These are phyloP conservation scores for Cynodonichthys magdalenae DNA, from an alignment of 2,797 vertebrate species.

Conservation along the genomic window DNA sequence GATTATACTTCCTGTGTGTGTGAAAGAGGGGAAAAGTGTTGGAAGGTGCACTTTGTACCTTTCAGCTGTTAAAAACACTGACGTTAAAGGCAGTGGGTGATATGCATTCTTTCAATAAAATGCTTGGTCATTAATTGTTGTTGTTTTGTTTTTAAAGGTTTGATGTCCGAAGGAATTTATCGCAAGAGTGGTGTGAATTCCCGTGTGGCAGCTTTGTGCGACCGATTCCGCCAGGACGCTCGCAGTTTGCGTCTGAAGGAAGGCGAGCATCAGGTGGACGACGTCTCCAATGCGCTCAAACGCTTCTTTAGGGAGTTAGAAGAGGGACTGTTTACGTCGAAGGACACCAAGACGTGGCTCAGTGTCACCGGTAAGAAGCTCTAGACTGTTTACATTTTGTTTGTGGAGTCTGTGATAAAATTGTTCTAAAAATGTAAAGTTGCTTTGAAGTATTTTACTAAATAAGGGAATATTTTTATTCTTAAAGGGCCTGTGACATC, in stretches of 20 bases:
- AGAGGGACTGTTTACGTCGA: slow-evolving; percentile 87
- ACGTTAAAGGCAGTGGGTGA: no score
- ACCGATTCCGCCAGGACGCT: slow-evolving; percentile 86
- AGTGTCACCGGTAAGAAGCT: slow-evolving; percentile 73
- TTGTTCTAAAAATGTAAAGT: no score
- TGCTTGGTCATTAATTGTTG: neutral
- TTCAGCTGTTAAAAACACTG: no score
- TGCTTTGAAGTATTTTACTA: no score
- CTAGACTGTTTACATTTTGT: neutral
- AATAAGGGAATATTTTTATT: neutral
- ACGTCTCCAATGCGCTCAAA: slow-evolving; percentile 92
- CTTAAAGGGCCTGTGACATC: neutral
- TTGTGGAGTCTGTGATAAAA: no score
- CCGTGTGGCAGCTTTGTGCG: slow-evolving; percentile 86
- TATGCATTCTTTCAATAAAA: no score
- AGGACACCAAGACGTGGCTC: slow-evolving; percentile 81
- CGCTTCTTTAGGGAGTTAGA: slow-evolving; percentile 92
- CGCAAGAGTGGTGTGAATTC: slow-evolving; percentile 95
- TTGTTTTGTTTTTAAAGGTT: slow-evolving; percentile 71
- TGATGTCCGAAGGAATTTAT: slow-evolving; percentile 94
- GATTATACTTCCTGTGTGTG: no score
- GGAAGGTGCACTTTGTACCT: no score
- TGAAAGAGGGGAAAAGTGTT: no score
- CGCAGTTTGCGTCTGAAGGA: slow-evolving; percentile 88
- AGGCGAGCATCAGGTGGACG: slow-evolving; percentile 91